Evolutionary conservation across 2,888 invertebrate genomes (phyloP), one percentile per base, ranked within the genome.

Genomic region (Melipona bicolor): DNA sequence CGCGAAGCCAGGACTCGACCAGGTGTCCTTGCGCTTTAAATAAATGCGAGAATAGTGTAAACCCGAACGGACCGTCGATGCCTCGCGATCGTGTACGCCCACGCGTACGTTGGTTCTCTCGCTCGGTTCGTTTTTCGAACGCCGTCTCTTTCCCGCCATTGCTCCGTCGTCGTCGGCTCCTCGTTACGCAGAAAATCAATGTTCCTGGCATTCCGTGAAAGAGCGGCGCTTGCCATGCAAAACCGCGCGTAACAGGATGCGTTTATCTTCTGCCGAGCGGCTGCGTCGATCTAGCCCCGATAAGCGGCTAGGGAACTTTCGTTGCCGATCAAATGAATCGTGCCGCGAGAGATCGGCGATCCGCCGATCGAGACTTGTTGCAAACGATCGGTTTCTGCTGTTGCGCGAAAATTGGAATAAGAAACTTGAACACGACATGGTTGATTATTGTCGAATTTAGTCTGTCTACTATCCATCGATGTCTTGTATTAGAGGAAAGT

Each of bases 1-100:
- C 92, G 92, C 91, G 91, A 90, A 59, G 56, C 11, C 91, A 87
- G 92, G 89, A 90, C 93, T 91, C 90, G 90, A 93, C 93, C 93
- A 93, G 92, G 88, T 94, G 93, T 93, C 94, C 94, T 94, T 94
- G 94, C 90, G 92, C 92, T 91, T 93, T 93, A 93, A 93, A 93
- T 94, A 93, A 93, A 92, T 93, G 92, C 90, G 91, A 92, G 91
- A 92, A 91, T 88, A 90, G 83, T 90, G 11, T 89, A 32, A 32
- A 87, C 85, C 87, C 85, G 91, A 81, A 77, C 88, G 85, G 81
- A 43, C 43, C 79, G 89, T 81, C 88, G 87, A 87, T 85, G 79
- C 79, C 78, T 69, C 61, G 76, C 80, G 77, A 75, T 80, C 85
- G 76, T 83, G 5, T 19, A 87, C 88, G 84, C 91, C 90, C 85